Conservation (phyloP, 2,888 invertebrate species). For the Conistra vaccinii region DNA sequence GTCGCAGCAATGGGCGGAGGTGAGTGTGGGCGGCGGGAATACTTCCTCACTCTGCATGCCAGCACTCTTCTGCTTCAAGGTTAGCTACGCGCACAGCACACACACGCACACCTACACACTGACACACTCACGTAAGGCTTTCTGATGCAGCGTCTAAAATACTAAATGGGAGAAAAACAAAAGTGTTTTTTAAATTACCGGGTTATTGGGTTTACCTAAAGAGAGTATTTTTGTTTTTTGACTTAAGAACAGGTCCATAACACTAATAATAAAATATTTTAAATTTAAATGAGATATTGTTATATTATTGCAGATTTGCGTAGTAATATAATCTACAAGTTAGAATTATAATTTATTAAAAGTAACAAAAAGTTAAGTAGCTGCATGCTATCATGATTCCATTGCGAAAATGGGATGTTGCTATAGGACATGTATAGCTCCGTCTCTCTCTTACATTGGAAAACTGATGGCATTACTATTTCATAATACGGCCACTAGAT, state of each 20-base stretch:
- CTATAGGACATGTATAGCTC: not conserved
- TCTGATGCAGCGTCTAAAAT: slow-evolving; percentile 32
- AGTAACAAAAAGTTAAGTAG: not conserved
- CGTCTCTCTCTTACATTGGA: not conserved
- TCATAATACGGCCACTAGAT: not conserved
- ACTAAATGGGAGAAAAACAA: not conserved
- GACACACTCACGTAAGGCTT: slow-evolving; percentile 28
- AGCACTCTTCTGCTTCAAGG: slow-evolving; percentile 96
- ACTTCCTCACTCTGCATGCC: slow-evolving; percentile 95
- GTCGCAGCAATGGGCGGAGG: slow-evolving; percentile 76
- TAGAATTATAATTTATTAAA: not conserved
- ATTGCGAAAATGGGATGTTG: not conserved
- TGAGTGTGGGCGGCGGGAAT: slow-evolving; percentile 90
- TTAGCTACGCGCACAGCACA: slow-evolving; percentile 83
- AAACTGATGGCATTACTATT: not conserved
- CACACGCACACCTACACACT: slow-evolving; percentile 60
- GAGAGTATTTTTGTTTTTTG: not conserved
- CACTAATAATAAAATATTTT: not conserved
- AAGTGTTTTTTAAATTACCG: not conserved
- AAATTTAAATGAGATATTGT: not conserved
- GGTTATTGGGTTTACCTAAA: not conserved
- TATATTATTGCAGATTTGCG: not conserved
- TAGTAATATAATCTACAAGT: not conserved
- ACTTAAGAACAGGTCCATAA: not conserved
- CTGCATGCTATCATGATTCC: not conserved